Percentiles rank a stretch among this genome's conserved stretches.
phyloP scores from a whole-genome alignment of 2,113 vertebrate genomes.

The Rhodinocichla rosea region DNA sequence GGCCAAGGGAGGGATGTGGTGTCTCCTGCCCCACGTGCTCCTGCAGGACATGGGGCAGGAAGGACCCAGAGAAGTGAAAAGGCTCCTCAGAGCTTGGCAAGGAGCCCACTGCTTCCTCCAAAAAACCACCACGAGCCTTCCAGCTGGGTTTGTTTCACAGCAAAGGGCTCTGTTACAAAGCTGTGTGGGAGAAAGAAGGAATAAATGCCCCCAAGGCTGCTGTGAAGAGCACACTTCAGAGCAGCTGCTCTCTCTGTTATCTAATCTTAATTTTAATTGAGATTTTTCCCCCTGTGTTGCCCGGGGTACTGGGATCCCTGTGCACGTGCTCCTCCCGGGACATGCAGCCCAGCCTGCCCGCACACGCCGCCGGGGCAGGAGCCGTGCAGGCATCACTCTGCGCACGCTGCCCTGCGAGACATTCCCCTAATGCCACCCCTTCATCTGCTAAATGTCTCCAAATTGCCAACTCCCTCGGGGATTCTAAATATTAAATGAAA shows the following conservation, averaged over 20 bases:
- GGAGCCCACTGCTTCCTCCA: neutral
- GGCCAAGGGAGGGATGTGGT: neutral
- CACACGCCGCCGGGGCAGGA: neutral
- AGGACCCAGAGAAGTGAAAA: neutral
- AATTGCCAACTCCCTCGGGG: neutral
- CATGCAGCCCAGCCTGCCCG: neutral
- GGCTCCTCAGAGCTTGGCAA: neutral
- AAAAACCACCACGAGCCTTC: neutral
- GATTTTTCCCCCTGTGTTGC: neutral
- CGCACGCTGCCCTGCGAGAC: neutral
- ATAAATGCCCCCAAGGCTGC: conserved; percentile 5
- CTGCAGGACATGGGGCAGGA: neutral
- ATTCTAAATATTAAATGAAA: neutral
- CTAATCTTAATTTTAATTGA: conserved; percentile 43
- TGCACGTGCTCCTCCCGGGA: neutral
- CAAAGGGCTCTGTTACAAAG: conserved; percentile 5
- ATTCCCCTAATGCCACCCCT: neutral
- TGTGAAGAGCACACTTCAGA: conserved; percentile 12
- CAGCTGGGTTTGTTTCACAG: neutral
- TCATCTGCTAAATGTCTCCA: neutral
- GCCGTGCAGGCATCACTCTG: neutral
- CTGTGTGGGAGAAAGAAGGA: conserved; percentile 15
- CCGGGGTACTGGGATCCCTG: neutral
- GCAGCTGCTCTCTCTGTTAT: conserved; percentile 35
- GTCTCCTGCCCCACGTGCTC: neutral